Base-by-base conservation (phyloP, 2,113 vertebrate species). In the Neolamprologus caudopunctatus region DNA sequence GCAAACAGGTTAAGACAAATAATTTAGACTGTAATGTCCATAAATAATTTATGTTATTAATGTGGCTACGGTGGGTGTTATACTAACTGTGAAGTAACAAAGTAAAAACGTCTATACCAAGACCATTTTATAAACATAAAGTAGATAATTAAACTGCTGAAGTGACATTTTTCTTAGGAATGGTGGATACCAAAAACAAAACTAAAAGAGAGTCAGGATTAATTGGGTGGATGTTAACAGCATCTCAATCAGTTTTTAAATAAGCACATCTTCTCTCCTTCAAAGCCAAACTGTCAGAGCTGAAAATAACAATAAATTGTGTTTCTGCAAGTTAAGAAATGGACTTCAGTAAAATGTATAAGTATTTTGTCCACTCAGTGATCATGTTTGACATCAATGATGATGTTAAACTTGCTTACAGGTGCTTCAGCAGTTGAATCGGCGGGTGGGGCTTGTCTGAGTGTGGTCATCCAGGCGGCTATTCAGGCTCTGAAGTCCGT, bases 401-500 rank as follows among this genome's bases (percentile, higher is more conserved):
- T 75, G 24, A 47, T 28, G 71, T 8, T 75, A 31, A 47, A 75
- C 42, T 19, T 57, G 40, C 47, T 45, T 45, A 83, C 89, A 82
- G 89, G 42, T n/a, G 17, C 55, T 40, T 10, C 16, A 9, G 81
- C 95, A 92, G 21, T 24, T 7, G 86, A 13, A 28, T 14, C 68
- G 1, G 87, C 9, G 31, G 83, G 47, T 11, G 58, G 53, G 16
- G 37, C 81, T 1, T 53, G 80, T 50, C 84, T 96, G 51, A 93
- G 94, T 19, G 45, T 94, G 75, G 94, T 97, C 1, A 96, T 96
- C 21, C 94, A 97, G 88, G 97, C 97, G 28, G 95, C 96, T 31
- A 92, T 99, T 1, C 98, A 98, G 92, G 97, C 97, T 66, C 95
- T 99, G 50, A 98, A 96, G 92, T 95, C 93, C 4, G 95, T 98